Evolutionary conservation across 1,140 invertebrate genomes (phyloP).

Genomic region (Stratiolaelaps scimitus): DNA sequence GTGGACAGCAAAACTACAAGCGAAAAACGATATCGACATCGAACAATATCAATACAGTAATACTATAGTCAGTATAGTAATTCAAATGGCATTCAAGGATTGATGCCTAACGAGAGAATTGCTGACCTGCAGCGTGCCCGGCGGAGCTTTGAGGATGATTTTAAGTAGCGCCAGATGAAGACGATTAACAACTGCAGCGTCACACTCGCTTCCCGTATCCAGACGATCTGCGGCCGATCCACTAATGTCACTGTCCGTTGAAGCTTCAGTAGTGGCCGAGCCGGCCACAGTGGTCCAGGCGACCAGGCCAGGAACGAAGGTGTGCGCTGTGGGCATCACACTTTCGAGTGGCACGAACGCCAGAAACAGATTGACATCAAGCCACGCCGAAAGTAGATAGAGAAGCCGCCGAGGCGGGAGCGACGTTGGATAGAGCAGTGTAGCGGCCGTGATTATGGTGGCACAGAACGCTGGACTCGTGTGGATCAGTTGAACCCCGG

Average conservation of each 20-base stretch:
- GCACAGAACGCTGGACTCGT: slow-evolving; percentile 22
- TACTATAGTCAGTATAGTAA: no score
- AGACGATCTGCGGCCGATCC: no score
- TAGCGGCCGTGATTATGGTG: background rate
- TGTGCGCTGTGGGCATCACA: slow-evolving; percentile 13
- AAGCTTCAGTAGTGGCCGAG: no score
- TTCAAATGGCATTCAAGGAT: no score
- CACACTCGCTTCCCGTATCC: background rate
- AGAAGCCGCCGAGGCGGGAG: background rate
- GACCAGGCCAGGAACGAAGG: slow-evolving; percentile 9
- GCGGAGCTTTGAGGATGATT: slow-evolving; percentile 14
- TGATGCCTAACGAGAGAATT: no score
- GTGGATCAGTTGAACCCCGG: background rate
- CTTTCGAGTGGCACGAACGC: slow-evolving; percentile 8
- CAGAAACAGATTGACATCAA: slow-evolving; percentile 3
- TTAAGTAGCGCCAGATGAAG: slow-evolving; percentile 13
- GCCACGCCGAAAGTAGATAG: background rate
- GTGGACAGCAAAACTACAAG: no score
- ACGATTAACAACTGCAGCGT: background rate
- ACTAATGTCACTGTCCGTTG: no score
- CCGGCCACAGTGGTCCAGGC: background rate
- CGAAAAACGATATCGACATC: no score
- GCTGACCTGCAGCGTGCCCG: slow-evolving; percentile 12
- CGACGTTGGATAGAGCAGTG: background rate
- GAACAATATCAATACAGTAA: no score